Conservation (phyloP, 2,113 vertebrate species). For the Fukomys damarensis region DNA sequence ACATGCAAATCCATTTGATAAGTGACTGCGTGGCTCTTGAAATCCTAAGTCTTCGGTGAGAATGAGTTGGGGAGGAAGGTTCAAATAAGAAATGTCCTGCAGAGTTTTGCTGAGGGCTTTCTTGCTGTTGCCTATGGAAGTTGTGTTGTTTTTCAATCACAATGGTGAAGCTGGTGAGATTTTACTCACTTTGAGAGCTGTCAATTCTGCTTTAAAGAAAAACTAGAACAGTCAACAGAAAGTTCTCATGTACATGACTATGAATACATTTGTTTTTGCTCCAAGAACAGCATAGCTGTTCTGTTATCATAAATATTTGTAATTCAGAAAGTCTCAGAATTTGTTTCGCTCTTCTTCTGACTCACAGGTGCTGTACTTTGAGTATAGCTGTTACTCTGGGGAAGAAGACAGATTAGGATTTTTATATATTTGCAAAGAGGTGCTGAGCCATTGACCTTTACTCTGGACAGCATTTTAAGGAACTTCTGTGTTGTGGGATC, state of each 20-base stretch:
- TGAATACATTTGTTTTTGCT: neutral
- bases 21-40: neutral
- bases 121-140: neutral
- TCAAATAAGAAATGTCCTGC: neutral
- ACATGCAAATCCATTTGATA: neutral
- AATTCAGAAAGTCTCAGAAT: neutral
- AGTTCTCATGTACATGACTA: neutral
- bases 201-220: neutral
- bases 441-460: neutral
- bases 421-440: slow-evolving; percentile 2
- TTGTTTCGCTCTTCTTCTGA: neutral
- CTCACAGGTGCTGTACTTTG: neutral
- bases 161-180: neutral
- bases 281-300: neutral
- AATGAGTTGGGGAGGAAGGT: neutral
- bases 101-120: neutral
- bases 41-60: neutral
- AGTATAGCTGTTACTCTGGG: neutral
- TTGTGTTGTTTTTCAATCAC: neutral
- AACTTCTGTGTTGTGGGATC: neutral
- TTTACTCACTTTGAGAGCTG: neutral
- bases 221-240: neutral
- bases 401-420: neutral
- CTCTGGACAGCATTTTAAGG: neutral
- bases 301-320: neutral